Base-by-base conservation (phyloP, 2,888 invertebrate species). In the Drosophila kokeensis region DNA sequence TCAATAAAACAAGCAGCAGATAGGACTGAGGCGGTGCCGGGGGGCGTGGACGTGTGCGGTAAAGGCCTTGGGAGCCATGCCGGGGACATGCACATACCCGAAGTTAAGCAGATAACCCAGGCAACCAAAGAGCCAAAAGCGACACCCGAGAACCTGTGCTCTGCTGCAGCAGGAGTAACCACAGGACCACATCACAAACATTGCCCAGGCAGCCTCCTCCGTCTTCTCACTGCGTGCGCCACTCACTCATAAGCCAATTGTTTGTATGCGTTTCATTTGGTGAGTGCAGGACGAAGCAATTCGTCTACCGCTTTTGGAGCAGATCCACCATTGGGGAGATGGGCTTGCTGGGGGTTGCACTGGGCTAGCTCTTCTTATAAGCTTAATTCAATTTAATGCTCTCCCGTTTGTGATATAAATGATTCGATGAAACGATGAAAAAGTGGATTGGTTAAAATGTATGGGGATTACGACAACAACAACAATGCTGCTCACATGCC, bases 361-460 rank as follows among this genome's bases (percentile, higher is more conserved):
- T 24, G 36, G 63, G 65, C 62, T 64, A 76, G 64, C 58, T 80
- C 80, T 73, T 76, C 89, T 84, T 89, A 90, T 90, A 83, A 91
- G 83, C 83, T 91, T 90, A 91, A 91, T 88, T 90, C 89, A 84
- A 91, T 91, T 91, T 91, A 91, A 91, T 85, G 85, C 90, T 90
- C 90, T 90, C 87, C 89, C 86, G 83, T 86, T 90, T 91, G 90
- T 81, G 87, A 88, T 90, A 91, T 91, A 90, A 91, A 91, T 83
- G 87, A 84, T 79, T 85, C 89, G 83, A 82, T 79, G 88, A 86
- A 81, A 91, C 90, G 91, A 90, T 89, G 87, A 90, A 86, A 91
- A 87, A 90, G 86, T 87, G 88, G 82, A 90, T 90, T 91, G 87
- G 89, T 84, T 86, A 80, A 87, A 90, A 87, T 91, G 90, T 86